Conservation (phyloP, 2,113 vertebrate species). For the Rhizomys pruinosus region DNA sequence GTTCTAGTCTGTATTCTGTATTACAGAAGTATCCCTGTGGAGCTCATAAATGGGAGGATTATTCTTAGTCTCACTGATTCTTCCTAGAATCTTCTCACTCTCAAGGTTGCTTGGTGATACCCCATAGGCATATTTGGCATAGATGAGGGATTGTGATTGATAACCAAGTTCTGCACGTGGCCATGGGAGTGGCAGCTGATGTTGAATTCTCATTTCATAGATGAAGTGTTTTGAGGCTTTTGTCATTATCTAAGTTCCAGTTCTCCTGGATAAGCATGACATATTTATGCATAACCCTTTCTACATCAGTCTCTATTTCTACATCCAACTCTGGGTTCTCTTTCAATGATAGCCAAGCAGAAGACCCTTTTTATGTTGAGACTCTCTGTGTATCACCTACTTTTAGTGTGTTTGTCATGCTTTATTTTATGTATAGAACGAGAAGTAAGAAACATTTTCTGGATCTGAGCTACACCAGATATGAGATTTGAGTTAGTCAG, state of each 20-base stretch:
- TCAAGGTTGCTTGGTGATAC: neutral
- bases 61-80: neutral
- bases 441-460: neutral
- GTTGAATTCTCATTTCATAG: neutral
- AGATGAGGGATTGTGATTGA: neutral
- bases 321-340: neutral
- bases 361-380: neutral
- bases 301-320: neutral
- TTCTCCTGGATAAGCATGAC: neutral
- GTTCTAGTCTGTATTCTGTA: neutral
- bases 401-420: neutral
- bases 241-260: neutral
- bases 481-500: neutral
- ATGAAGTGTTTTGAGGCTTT: neutral
- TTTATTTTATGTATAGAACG: neutral
- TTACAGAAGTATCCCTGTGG: neutral
- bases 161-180: neutral
- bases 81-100: neutral
- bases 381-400: neutral
- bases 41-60: neutral
- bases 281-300: neutral
- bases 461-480: neutral
- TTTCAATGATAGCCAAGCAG: neutral
- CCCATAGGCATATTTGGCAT: neutral
- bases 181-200: fast-evolving